These are phyloP conservation scores for Nebria salina DNA, from an alignment of 2,888 invertebrate genomes.

Conservation along the genomic window DNA sequence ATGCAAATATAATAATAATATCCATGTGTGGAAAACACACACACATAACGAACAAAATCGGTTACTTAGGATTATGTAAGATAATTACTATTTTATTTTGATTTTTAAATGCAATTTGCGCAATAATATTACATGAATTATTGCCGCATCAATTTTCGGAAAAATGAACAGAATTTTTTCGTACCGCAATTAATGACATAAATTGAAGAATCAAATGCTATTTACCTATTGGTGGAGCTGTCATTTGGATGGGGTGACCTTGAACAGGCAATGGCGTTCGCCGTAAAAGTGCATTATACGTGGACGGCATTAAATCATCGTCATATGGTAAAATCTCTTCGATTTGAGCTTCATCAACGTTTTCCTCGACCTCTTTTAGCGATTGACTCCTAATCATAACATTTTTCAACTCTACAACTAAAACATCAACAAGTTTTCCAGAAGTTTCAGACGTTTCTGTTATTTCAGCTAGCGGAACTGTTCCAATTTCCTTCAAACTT, in stretches of 20 bases:
- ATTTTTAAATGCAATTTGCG: no score
- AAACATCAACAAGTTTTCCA: conserved; percentile 34
- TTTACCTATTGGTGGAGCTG: conserved; percentile 51
- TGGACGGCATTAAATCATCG: conserved; percentile 58
- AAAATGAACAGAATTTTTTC: no score
- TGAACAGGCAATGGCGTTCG: conserved; percentile 58
- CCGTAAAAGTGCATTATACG: conserved; percentile 58
- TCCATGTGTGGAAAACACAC: no score
- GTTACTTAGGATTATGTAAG: no score
- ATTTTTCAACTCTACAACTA: conserved; percentile 46
- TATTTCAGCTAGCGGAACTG: conserved; percentile 38
- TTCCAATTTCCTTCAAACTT: conserved; percentile 48
- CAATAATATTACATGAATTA: no score
- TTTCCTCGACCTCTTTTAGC: conserved; percentile 45
- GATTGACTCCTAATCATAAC: conserved; percentile 30
- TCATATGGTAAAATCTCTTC: conserved; percentile 51
- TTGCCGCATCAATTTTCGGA: no score
- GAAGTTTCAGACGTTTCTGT: conserved; percentile 42
- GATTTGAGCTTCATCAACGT: conserved; percentile 48
- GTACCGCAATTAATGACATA: no score
- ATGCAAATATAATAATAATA: no score
- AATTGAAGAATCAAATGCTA: background rate
- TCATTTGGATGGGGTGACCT: conserved; percentile 55
- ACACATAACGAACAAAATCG: no score
- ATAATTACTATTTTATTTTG: no score